Percentiles rank a stretch among this genome's conserved stretches.
These are phyloP conservation scores for Neomicropteryx cornuta DNA, from an alignment of 1,140 invertebrate species.

Conservation along the genomic window DNA sequence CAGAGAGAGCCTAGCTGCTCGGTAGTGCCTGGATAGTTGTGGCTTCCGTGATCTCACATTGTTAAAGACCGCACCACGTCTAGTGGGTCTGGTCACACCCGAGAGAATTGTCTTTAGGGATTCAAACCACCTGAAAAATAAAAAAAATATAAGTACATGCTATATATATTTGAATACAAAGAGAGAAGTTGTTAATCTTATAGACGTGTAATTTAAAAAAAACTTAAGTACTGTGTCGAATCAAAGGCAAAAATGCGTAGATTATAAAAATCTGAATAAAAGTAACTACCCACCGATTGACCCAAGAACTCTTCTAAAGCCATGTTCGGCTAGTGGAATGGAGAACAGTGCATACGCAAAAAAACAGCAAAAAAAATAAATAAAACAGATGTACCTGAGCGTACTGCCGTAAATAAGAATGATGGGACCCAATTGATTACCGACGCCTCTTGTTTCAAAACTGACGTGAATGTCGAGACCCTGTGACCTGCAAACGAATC, in stretches of 20 bases:
- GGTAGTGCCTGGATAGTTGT: constrained; percentile 89
- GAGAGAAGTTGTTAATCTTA: no score
- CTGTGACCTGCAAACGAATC: no score
- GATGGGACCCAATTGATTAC: constrained; percentile 57
- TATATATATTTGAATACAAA: no score
- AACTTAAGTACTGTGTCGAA: no score
- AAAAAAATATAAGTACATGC: constrained; percentile 5
- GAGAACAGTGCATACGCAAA: no score
- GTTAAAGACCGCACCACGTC: constrained; percentile 78
- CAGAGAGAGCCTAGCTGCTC: constrained; percentile 73
- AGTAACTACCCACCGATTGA: no score
- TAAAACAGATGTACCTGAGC: constrained; percentile 42
- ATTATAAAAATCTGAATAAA: no score
- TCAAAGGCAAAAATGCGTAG: no score
- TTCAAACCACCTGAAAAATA: constrained; percentile 70
- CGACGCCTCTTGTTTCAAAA: constrained; percentile 75
- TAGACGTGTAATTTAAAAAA: no score
- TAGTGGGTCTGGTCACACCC: constrained; percentile 86
- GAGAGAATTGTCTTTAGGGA: constrained; percentile 93
- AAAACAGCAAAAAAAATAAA: no score
- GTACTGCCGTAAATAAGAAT: constrained; percentile 87
- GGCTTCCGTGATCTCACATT: constrained; percentile 75
- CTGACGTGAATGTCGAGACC: constrained; percentile 81
- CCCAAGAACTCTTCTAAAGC: no score
- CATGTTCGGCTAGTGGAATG: no score